Evolutionary conservation across 2,113 vertebrate genomes (phyloP), one percentile per base, ranked within the genome.

Genomic region (Callorhinus ursinus): DNA sequence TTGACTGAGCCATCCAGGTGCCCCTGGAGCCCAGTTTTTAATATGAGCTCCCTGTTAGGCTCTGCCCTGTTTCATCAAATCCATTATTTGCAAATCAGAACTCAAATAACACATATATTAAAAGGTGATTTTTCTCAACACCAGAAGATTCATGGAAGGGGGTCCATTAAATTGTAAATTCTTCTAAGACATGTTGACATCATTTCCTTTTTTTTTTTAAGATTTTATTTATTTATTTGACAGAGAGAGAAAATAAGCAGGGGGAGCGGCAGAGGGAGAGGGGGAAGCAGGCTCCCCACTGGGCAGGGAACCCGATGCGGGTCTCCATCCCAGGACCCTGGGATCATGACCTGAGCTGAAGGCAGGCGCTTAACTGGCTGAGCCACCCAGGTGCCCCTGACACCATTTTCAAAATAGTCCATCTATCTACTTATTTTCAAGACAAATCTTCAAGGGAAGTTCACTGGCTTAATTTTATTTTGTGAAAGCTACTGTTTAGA

Each of bases 1-100:
- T 46, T 46, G 46, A 46, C 46, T 46, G 46, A 46, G 46, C 46
- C 46, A 46, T 7, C 46, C 46, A 46, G 46, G 46, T 7, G 7
- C 46, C 46, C 46, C 46, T 96, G 87, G 28, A 96, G 18, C 53
- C 33, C 36, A 69, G 12, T 61, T 90, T 80, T 95, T 88, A 84
- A 42, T 36, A 55, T 22, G 79, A 53, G 28, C 80, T 33, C 4
- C 22, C 14, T 2, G 19, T 65, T 49, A 67, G 79, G 10, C 59
- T 79, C 71, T 80, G 36, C 19, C 21, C 14, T 49, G 36, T 55
- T 88, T 55, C 82, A 36, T 33, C 46, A 53, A 83, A 77, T 18
- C 69, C 21, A 88, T 21, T 80, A 53, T 7, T 33, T 84, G 42
- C 71, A 82, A 96, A 69, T 69, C 63, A 77, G 51, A 92, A 59